These are phyloP conservation scores for Sebastolobus altivelis DNA, from an alignment of 2,797 vertebrate species.

Conservation along the genomic window DNA sequence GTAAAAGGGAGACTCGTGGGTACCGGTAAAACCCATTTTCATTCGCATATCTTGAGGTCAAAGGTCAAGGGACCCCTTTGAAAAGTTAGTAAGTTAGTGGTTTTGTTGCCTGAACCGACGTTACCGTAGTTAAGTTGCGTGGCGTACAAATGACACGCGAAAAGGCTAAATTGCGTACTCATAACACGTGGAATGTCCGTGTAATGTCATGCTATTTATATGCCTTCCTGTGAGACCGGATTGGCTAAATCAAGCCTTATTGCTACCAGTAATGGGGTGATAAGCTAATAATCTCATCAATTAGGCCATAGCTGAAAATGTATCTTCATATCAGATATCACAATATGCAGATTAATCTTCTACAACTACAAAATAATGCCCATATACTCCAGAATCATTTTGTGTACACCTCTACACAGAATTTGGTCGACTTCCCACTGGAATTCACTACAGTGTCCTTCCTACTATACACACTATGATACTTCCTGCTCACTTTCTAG, in stretches of 20 bases:
- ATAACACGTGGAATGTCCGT: accelerated
- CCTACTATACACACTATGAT: background rate
- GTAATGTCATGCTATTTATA: too few relatives aligned
- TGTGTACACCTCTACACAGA: background rate
- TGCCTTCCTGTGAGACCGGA: too few relatives aligned
- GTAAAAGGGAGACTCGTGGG: too few relatives aligned
- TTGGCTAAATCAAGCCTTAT: background rate
- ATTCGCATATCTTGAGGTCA: too few relatives aligned
- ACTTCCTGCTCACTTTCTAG: conserved; percentile 58
- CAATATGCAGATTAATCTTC: background rate
- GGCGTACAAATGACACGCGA: too few relatives aligned
- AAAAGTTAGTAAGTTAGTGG: too few relatives aligned
- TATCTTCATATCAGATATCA: background rate
- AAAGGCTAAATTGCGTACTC: too few relatives aligned
- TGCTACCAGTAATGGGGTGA: background rate
- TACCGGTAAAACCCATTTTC: too few relatives aligned
- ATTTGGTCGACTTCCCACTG: background rate
- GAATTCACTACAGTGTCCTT: background rate
- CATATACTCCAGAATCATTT: background rate
- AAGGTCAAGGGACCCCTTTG: too few relatives aligned
- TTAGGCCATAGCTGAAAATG: background rate
- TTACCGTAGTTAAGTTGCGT: too few relatives aligned
- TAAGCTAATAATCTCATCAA: background rate
- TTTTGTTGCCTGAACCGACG: accelerated
- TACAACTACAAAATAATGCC: background rate